Base-by-base conservation (phyloP, 2,113 vertebrate genomes). In the Siniperca knerii region DNA sequence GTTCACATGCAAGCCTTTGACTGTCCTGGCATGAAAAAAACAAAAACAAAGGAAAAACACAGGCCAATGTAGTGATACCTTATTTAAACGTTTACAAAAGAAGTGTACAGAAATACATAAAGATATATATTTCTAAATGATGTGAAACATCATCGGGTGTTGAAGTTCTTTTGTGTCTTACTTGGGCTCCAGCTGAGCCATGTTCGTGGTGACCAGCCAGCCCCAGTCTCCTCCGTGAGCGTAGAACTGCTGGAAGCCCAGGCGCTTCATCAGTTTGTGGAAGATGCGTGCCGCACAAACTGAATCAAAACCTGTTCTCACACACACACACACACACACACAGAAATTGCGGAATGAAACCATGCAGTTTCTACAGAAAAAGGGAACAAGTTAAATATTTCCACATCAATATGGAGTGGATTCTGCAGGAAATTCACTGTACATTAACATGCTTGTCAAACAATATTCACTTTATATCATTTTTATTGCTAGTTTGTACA, bases 211-310 rank as follows among this genome's bases (percentile, higher is more conserved):
- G 89, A 98, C 89, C 7, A 77, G 75, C 77, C 92, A 95, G 5
- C 97, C 97, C 97, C 97, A 98, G 87, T 98, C 97, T 87, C 97
- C 97, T 61, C 97, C 97, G 3, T 98, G 97, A 29, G 97, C 8
- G 3, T 97, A 98, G 92, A 96, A 98, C 65, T 96, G 82, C 75
- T 91, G 93, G 91, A 97, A 97, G 71, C 97, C 97, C 89, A 98
- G 79, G 48, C 97, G 96, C 66, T 87, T 96, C 97, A 98, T 98
- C 81, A 98, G 92, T 69, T 98, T 98, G 91, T 95, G 96, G 92
- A 98, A 98, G 84, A 98, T 92, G 42, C 90, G 94, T 21, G 97
- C 97, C 0, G 96, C 92, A 84, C 96, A 97, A 4, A 96, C 2
- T 0, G 90, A 83, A 75, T 97, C 77, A 76, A 98, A 97, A 13